Evolutionary conservation across 1,140 invertebrate genomes (phyloP), one percentile per base, ranked within the genome.

Genomic region (Drosophila orena): DNA sequence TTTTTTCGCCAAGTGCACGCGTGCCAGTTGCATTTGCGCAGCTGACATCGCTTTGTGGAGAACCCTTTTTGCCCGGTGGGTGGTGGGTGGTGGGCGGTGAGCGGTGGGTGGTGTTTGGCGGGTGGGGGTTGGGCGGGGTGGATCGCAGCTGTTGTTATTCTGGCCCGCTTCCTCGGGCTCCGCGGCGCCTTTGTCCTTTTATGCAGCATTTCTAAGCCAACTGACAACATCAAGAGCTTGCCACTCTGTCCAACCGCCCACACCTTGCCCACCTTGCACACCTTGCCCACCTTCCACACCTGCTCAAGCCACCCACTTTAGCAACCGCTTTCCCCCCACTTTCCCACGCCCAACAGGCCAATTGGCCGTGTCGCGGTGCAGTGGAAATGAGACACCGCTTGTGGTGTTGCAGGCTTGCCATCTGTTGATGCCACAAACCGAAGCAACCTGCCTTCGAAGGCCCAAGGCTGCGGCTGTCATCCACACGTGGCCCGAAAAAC

Each of bases 171-270:
- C 61, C 37, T 46, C 53, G 34, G 44, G 44, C 37, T 73, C 58
- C 50, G 49, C 68, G 22, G 17, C 37, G 34, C 42, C 30, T 76
- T 53, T 68, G 73, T 66, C 61, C 73, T 59, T 76, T 76, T 60
- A 58, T 77, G 62, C 73, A 64, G 37, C 72, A 58, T 75, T 75
- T 75, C 59, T 75, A 75, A 75, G 71, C 72, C 73, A 77, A 77
- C 74, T 77, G 72, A 77, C 74, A 77, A 50, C 73, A 60, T 68
- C 50, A 60, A 76, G 72, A 49, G 73, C 60, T 11, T 68, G 37
- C 17, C 15, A 30, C 38, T 15, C 15, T n/a, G 35, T 40, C 11
- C 22, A 15, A 14, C 47, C 17, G n/a, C 53, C 40, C n/a, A n/a
- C 17, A 22, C 22, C 24, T 4, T 0, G 4, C 24, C 4, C 20